Base-by-base conservation (phyloP, 2,888 invertebrate genomes). In the Acrobasis consociella region DNA sequence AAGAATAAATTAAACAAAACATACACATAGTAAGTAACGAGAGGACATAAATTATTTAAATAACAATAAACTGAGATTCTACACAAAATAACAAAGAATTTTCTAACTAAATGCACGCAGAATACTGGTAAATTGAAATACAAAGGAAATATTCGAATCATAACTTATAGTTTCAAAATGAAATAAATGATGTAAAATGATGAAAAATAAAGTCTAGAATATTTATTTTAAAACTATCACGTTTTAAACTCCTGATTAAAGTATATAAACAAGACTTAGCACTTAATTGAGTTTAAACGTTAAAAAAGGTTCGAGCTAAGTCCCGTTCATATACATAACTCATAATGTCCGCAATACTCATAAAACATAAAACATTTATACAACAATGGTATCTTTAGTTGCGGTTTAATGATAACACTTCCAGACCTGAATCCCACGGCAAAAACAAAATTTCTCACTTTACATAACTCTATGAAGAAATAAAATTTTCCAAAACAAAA, bases 1-100 rank as follows among this genome's bases (percentile, higher is more conserved):
- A 31, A 31, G 0, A 31, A 31, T 31, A 31, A 31, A 31, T 31
- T 31, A 31, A 31, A 31, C 22, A 22, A 22, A 42, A 13, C 13
- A 42, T 42, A 22, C 13, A 11, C 17, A 13, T 11, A 56, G 16
- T 42, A 56, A 15, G 10, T n/a, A 17, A 42, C 39, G 31, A 31
- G 22, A 46, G 2, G 5, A 46, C 13, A 13, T 13, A 46, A 13
- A 46, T 13, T 46, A 46, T n/a, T 13, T n/a, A 13, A 46, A 46
- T n/a, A 11, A 11, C 42, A 13, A 42, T 42, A 46, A 17, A 17
- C 8, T 15, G 56, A 56, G 56, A 56, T 56, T 56, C 56, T 42
- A 42, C 17, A 46, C 15, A 56, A 42, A 56, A 56, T 56, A 37
- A 31, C 31, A 52, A n/a, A 52, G 13, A 31, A 16, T 22, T 13